phyloP scores from a whole-genome alignment of 2,113 vertebrate genomes.

The Urocynchramus pylzowi region DNA sequence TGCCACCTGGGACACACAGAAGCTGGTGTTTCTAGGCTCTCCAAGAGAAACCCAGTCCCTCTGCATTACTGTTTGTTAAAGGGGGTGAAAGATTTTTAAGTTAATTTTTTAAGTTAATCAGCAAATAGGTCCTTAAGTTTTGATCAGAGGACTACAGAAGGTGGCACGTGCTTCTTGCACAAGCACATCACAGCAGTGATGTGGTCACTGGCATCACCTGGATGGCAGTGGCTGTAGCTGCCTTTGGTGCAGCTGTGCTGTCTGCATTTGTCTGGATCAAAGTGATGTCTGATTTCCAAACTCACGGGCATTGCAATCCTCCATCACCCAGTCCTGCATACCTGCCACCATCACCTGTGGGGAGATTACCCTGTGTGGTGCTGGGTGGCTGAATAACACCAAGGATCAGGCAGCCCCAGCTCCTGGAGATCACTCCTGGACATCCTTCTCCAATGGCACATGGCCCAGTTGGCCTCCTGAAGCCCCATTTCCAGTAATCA shows the following conservation, averaged over 20 bases:
- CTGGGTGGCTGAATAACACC: not conserved
- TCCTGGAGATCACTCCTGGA: not conserved
- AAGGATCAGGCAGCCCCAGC: not conserved
- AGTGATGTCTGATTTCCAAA: not conserved
- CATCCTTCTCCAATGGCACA: not conserved
- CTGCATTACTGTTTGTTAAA: not conserved
- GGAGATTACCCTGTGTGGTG: not conserved
- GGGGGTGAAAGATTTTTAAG: not conserved
- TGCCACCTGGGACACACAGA: not conserved
- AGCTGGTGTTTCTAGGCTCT: not conserved
- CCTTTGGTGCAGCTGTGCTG: not conserved
- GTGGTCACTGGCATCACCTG: too few relatives aligned
- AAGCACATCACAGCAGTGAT: not conserved
- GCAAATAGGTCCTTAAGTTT: not conserved
- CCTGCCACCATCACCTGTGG: not conserved
- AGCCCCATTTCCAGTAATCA: not conserved
- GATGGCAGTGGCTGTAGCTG: fast-evolving
- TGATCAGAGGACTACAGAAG: not conserved
- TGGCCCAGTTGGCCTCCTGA: not conserved
- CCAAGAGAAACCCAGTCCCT: not conserved
- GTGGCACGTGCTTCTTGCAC: not conserved
- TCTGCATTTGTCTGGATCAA: not conserved
- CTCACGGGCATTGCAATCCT: not conserved
- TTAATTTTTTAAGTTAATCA: not conserved
- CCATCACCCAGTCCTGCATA: not conserved